Evolutionary conservation across 1,140 invertebrate genomes (phyloP).

Genomic region (Ceratitis capitata): DNA sequence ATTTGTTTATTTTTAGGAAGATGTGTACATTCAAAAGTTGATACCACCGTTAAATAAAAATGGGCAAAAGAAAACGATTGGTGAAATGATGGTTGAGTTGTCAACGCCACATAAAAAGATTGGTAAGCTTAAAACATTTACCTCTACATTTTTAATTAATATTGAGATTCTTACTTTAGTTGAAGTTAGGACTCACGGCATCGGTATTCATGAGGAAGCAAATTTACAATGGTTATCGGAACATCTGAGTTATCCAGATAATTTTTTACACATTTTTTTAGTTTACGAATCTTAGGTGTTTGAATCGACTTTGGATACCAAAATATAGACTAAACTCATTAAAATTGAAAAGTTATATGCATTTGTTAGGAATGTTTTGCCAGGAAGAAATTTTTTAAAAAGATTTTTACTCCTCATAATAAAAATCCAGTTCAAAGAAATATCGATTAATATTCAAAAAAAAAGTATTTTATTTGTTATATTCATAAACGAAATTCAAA

Average conservation of each 20-base stretch:
- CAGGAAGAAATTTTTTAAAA: too few relatives aligned
- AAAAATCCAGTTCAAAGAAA: too few relatives aligned
- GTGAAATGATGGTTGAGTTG: constrained; percentile 74
- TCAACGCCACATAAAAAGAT: constrained; percentile 51
- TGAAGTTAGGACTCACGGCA: constrained; percentile 87
- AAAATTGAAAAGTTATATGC: neutral
- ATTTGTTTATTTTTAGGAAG: constrained; percentile 67
- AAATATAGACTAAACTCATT: too few relatives aligned
- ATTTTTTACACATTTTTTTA: constrained; percentile 91
- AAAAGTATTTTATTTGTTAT: too few relatives aligned
- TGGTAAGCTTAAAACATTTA: neutral
- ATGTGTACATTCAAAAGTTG: constrained; percentile 75
- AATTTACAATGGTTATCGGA: constrained; percentile 97
- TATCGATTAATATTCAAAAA: too few relatives aligned
- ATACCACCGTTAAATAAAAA: constrained; percentile 77
- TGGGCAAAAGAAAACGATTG: constrained; percentile 75
- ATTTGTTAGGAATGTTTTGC: neutral
- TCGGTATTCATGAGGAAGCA: constrained; percentile 86
- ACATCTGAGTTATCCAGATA: constrained; percentile 98
- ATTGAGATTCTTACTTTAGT: constrained; percentile 69
- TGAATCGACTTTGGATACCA: too few relatives aligned
- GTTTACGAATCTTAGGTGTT: constrained; percentile 50
- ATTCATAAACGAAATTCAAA: too few relatives aligned
- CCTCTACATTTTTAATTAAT: constrained; percentile 31
- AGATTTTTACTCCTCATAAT: too few relatives aligned